phyloP scores from a whole-genome alignment of 2,888 invertebrate species.

The Saturnia japonica region DNA sequence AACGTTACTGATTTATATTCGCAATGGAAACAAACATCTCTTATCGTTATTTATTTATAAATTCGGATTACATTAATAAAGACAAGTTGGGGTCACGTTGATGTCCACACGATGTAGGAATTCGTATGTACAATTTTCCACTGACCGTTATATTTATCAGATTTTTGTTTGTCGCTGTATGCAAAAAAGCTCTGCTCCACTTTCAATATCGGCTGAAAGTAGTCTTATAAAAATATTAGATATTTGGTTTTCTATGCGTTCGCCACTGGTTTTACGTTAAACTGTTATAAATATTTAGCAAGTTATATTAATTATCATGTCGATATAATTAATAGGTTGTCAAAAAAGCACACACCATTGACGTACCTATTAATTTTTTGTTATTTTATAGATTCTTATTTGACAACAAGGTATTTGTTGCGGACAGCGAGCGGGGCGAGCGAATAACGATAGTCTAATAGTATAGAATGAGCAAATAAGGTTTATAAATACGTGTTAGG shows the following conservation, averaged over 20 bases:
- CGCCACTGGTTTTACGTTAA: not conserved
- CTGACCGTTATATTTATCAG: constrained; percentile 24
- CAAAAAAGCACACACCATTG: too few species aligned
- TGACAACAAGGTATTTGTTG: not conserved
- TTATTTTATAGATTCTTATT: not conserved
- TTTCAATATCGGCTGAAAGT: not conserved
- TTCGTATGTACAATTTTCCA: not conserved
- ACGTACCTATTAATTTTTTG: too few species aligned
- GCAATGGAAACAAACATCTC: not conserved
- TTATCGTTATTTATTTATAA: constrained; percentile 9
- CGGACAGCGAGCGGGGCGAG: too few species aligned
- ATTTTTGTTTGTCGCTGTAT: constrained; percentile 14
- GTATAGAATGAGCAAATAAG: too few species aligned
- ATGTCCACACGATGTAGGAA: not conserved
- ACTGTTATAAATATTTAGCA: not conserved
- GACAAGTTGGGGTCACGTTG: constrained; percentile 1
- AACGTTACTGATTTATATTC: constrained; percentile 6
- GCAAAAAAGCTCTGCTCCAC: constrained; percentile 11
- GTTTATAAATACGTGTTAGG: too few species aligned
- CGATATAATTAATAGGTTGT: not conserved
- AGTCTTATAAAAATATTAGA: not conserved
- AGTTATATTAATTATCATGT: not conserved
- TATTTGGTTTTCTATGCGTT: not conserved
- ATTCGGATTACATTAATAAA: constrained; percentile 1
- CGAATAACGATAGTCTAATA: too few species aligned